phyloP scores from a whole-genome alignment of 1,140 invertebrate species.

The Ephestia elutella region DNA sequence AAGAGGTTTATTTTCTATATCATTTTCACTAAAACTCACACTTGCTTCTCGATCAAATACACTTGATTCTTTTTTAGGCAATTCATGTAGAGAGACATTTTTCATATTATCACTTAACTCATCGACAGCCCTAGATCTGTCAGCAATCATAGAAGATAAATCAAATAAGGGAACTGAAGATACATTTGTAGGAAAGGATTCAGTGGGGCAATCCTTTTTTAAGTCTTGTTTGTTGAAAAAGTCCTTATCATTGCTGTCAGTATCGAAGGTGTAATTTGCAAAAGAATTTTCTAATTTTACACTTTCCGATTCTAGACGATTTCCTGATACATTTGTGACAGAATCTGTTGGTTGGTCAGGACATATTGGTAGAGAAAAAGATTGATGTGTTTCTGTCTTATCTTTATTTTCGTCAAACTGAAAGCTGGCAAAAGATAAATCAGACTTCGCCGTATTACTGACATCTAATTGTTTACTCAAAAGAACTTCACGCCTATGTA shows the following conservation, averaged over 20 bases:
- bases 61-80: neutral
- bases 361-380: neutral
- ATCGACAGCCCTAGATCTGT: constrained; percentile 19
- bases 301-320: neutral
- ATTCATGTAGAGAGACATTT: constrained; percentile 14
- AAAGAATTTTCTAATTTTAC: constrained; percentile 6
- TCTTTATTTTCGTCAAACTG: neutral
- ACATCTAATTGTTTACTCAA: neutral
- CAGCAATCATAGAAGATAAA: constrained; percentile 24
- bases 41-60: constrained; percentile 7
- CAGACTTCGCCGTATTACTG: neutral
- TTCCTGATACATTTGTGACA: neutral
- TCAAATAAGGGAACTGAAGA: constrained; percentile 28
- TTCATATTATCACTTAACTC: neutral
- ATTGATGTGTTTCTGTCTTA: neutral
- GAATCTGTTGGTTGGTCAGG: neutral
- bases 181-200: neutral
- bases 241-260: constrained; percentile 3
- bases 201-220: neutral
- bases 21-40: constrained; percentile 23
- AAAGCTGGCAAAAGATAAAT: neutral
- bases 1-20: constrained; percentile 1
- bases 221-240: neutral
- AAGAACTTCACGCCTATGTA: neutral
- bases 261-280: constrained; percentile 4